Percentiles rank a stretch among this genome's conserved stretches.
These are phyloP conservation scores for Acanthochromis polyacanthus DNA, from an alignment of 2,113 vertebrate genomes.

Conservation along the genomic window DNA sequence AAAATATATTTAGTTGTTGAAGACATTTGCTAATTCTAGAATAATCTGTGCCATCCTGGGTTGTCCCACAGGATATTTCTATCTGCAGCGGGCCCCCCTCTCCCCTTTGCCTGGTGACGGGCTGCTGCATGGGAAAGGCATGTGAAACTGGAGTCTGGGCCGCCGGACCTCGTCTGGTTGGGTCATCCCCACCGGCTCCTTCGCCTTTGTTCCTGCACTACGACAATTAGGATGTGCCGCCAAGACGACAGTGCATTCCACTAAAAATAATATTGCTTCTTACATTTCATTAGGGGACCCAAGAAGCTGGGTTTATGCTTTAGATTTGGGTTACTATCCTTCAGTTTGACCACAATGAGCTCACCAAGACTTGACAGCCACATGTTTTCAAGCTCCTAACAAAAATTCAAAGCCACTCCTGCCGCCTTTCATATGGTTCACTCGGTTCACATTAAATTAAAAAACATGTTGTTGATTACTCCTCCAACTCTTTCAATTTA, in stretches of 20 bases:
- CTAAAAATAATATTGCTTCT: constrained; percentile 67
- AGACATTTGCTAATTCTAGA: constrained; percentile 84
- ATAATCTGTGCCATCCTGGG: constrained; percentile 75
- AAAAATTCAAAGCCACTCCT: constrained; percentile 39
- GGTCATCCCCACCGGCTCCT: constrained; percentile 42
- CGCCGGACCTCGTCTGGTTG: constrained; percentile 50
- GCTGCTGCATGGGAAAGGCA: constrained; percentile 70
- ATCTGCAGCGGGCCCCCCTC: constrained; percentile 53
- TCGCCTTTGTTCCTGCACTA: constrained; percentile 30
- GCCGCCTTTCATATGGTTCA: constrained; percentile 40
- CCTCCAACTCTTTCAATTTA: constrained; percentile 52
- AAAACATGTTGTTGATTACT: constrained; percentile 55
- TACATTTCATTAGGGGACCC: constrained; percentile 59
- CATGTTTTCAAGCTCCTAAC: constrained; percentile 56
- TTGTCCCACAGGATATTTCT: constrained; percentile 78
- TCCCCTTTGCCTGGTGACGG: constrained; percentile 44
- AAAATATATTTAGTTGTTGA: constrained; percentile 75
- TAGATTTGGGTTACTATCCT: constrained; percentile 30
- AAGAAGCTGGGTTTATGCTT: constrained; percentile 43
- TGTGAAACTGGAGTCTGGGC: constrained; percentile 77
- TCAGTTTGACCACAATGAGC: constrained; percentile 35
- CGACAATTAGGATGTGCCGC: constrained; percentile 59
- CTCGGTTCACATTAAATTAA: constrained; percentile 61
- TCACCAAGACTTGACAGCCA: constrained; percentile 39
- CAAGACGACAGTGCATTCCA: constrained; percentile 55